phyloP scores from a whole-genome alignment of 2,113 vertebrate genomes.

The Nymphicus hollandicus region DNA sequence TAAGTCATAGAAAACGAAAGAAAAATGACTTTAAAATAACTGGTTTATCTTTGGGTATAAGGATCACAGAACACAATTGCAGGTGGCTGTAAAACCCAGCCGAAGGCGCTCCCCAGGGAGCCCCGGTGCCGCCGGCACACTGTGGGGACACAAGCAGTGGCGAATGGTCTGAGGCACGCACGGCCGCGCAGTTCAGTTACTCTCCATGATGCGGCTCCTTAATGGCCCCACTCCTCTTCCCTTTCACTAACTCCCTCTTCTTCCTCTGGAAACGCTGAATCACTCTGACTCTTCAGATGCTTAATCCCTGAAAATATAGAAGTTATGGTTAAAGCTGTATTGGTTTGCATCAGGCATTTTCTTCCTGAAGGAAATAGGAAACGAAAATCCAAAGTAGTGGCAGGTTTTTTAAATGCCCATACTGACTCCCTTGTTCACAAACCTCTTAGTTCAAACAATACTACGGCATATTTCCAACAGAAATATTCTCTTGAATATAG shows the following conservation, averaged over 20 bases:
- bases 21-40: conserved; percentile 52
- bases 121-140: accelerated
- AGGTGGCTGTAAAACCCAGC: conserved; percentile 27
- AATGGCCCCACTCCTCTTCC: conserved; percentile 75
- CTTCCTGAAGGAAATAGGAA: not conserved
- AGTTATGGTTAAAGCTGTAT: conserved; percentile 9
- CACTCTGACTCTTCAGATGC: conserved; percentile 78
- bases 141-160: conserved; percentile 1
- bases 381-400: not conserved
- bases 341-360: accelerated
- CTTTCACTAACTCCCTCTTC: conserved; percentile 73
- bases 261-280: conserved; percentile 77
- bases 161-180: not conserved
- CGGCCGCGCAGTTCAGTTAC: not conserved
- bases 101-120: not conserved
- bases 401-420: not conserved
- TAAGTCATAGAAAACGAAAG: conserved; percentile 54
- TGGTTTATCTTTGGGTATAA: not conserved
- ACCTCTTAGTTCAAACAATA: not conserved
- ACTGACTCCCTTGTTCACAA: not conserved
- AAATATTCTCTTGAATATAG: not conserved
- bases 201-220: not conserved
- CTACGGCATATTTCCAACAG: not conserved
- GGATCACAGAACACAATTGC: not conserved
- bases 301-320: conserved; percentile 79